Conservation (phyloP, 2,888 invertebrate genomes). For the Dusona sp. region DNA sequence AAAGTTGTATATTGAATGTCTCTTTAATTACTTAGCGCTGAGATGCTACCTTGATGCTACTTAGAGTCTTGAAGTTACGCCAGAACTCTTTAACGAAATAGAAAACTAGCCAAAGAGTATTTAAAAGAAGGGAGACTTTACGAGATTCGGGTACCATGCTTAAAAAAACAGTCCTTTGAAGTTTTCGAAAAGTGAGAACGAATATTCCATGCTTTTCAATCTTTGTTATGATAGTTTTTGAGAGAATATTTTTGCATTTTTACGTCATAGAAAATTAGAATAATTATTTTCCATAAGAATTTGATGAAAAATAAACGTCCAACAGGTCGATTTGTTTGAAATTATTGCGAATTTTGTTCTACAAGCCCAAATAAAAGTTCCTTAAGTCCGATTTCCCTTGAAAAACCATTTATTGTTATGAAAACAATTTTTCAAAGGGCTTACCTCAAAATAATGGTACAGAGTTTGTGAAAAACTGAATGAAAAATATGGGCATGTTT, state of each 20-base stretch:
- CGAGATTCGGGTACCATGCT: not conserved
- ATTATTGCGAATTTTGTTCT: not conserved
- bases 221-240: not conserved
- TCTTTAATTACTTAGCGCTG: conserved; percentile 42
- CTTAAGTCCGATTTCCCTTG: not conserved
- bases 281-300: not conserved
- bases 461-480: not conserved
- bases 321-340: not conserved
- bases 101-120: conserved; percentile 17
- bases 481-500: conserved; percentile 12
- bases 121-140: not conserved
- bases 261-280: not conserved
- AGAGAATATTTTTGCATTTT: not conserved
- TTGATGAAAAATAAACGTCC: not conserved
- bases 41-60: conserved; percentile 14
- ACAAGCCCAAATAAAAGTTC: not conserved
- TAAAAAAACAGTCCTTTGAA: not conserved
- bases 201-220: not conserved
- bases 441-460: not conserved
- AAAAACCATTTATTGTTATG: not conserved
- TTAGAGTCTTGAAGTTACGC: conserved; percentile 32
- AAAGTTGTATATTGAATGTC: conserved; percentile 37
- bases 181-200: not conserved
- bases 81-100: conserved; percentile 29
- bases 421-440: conserved; percentile 19